Conservation (phyloP, 2,888 invertebrate species). For the Mycalesis mineus region DNA sequence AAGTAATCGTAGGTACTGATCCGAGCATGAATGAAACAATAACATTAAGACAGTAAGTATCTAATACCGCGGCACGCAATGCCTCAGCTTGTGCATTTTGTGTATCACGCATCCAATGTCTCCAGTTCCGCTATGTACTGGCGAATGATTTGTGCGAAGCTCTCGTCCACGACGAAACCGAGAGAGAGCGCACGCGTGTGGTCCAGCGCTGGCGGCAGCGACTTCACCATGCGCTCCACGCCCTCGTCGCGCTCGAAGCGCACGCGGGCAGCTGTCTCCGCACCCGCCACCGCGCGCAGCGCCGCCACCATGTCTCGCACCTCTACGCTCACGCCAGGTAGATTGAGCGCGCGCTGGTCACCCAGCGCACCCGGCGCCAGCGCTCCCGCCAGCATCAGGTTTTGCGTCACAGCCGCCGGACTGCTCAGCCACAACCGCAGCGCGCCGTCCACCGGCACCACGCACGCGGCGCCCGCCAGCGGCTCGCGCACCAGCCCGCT, state of each 20-base stretch:
- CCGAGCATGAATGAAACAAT: too few species aligned
- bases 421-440: slow-evolving; percentile 56
- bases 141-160: slow-evolving; percentile 50
- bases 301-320: slow-evolving; percentile 51
- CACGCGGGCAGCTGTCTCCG: slow-evolving; percentile 43
- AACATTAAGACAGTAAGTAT: too few species aligned
- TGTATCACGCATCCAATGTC: not conserved
- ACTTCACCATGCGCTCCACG: slow-evolving; percentile 47
- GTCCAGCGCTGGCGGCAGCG: slow-evolving; percentile 55
- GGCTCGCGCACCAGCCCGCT: slow-evolving; percentile 65
- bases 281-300: slow-evolving; percentile 49
- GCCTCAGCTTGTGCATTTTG: too few species aligned
- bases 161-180: slow-evolving; percentile 51
- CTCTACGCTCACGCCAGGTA: slow-evolving; percentile 57
- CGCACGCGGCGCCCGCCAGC: slow-evolving; percentile 43
- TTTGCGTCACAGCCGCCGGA: slow-evolving; percentile 49
- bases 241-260: slow-evolving; percentile 42
- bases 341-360: slow-evolving; percentile 47
- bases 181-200: slow-evolving; percentile 48
- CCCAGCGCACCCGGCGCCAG: slow-evolving; percentile 41
- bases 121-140: slow-evolving; percentile 37
- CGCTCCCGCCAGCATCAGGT: slow-evolving; percentile 49
- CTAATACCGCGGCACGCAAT: too few species aligned
- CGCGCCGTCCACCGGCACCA: slow-evolving; percentile 50
- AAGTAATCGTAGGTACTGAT: too few species aligned